Evolutionary conservation across 2,113 vertebrate genomes (phyloP).

Genomic region (Stegostoma tigrinum): DNA sequence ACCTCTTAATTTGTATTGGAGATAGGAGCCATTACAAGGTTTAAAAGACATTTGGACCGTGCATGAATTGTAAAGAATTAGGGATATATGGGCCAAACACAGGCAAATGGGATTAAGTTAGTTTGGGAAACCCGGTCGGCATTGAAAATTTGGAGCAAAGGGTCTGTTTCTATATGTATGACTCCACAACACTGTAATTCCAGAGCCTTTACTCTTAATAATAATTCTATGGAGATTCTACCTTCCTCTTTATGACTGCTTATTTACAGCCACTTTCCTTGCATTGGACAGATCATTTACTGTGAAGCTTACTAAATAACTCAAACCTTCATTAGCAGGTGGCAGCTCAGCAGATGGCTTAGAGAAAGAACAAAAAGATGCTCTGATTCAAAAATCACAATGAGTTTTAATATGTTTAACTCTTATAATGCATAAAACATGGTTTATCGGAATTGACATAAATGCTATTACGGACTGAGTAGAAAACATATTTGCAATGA

Average conservation of each 20-base stretch:
- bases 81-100: too few species aligned
- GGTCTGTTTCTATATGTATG: too few species aligned
- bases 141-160: too few species aligned
- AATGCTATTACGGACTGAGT: not conserved
- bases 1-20: not conserved
- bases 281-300: not conserved
- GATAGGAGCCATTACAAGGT: too few species aligned
- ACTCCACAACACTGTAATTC: too few species aligned
- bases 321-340: not conserved
- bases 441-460: not conserved
- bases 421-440: not conserved
- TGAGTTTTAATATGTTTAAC: not conserved
- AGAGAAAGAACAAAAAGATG: not conserved
- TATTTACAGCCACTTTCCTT: too few species aligned
- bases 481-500: not conserved
- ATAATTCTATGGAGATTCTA: not conserved
- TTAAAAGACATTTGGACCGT: too few species aligned
- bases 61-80: too few species aligned
- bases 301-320: not conserved
- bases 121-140: too few species aligned
- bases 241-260: not conserved
- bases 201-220: not conserved
- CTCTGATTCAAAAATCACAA: not conserved
- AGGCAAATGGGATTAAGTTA: too few species aligned
- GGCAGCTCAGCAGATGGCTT: not conserved